Conservation (phyloP, 1,140 invertebrate genomes). For the Drosophila pseudoobscura region DNA sequence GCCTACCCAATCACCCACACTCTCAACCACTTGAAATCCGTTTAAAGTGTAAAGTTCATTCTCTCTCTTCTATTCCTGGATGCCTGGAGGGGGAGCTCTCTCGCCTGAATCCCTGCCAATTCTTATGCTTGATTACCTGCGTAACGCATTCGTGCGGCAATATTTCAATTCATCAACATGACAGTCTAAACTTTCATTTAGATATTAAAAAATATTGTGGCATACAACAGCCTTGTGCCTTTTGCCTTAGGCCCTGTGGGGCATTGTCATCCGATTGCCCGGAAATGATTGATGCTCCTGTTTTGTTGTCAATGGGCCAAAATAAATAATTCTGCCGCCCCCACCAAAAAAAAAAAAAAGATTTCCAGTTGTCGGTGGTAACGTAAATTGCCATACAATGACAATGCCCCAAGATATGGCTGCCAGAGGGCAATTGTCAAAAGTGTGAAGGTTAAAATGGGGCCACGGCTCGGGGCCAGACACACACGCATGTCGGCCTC, state of each 20-base stretch:
- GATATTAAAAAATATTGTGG: slow-evolving; percentile 58
- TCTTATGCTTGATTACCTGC: slow-evolving; percentile 74
- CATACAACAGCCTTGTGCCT: slow-evolving; percentile 12
- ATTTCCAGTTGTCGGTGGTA: slow-evolving; percentile 3
- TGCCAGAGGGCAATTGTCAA: slow-evolving; percentile 41
- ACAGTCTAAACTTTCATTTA: slow-evolving; percentile 72
- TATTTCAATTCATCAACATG: slow-evolving; percentile 75
- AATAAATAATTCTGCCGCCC: slow-evolving; percentile 56
- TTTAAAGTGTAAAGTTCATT: slow-evolving; percentile 59
- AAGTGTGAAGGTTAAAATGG: slow-evolving; percentile 63
- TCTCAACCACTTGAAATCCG: neutral
- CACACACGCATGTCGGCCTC: slow-evolving; percentile 8
- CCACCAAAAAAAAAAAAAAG: too few relatives aligned
- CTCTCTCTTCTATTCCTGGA: slow-evolving; percentile 50
- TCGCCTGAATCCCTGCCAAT: slow-evolving; percentile 6
- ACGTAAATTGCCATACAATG: slow-evolving; percentile 57
- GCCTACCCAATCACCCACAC: neutral
- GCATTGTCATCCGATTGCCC: slow-evolving; percentile 70
- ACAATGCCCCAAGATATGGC: slow-evolving; percentile 35
- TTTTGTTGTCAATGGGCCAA: slow-evolving; percentile 48
- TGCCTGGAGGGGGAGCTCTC: neutral
- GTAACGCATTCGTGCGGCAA: slow-evolving; percentile 70
- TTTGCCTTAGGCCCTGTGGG: slow-evolving; percentile 15
- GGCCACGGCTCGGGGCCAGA: neutral
- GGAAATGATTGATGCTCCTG: slow-evolving; percentile 71